phyloP scores from a whole-genome alignment of 1,140 invertebrate genomes.

The Belonocnema kinseyi region DNA sequence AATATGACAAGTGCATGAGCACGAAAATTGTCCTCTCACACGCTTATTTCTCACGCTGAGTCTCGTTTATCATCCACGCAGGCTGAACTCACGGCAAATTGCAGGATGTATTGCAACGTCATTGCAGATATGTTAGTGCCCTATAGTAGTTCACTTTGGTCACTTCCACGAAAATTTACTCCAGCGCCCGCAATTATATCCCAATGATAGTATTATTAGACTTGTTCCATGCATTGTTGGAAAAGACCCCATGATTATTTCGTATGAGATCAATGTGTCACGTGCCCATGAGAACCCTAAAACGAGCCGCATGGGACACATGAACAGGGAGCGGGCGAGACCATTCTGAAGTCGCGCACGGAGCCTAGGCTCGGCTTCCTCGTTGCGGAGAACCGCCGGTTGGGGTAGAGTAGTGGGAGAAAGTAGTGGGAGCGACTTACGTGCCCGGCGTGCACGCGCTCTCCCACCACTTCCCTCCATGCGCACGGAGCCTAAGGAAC shows the following conservation, averaged over 20 bases:
- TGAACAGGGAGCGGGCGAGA: too few species aligned
- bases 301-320: too few species aligned
- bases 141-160: neutral
- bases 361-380: too few species aligned
- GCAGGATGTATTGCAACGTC: neutral
- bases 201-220: neutral
- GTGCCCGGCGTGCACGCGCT: too few species aligned
- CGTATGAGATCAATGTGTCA: neutral
- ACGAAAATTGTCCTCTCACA: slow-evolving; percentile 6
- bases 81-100: slow-evolving; percentile 2
- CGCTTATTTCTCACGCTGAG: neutral
- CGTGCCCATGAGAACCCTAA: too few species aligned
- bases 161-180: neutral
- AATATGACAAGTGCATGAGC: neutral
- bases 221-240: neutral
- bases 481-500: too few species aligned
- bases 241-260: neutral
- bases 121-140: neutral
- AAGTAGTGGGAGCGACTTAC: too few species aligned
- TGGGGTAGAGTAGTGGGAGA: too few species aligned
- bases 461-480: too few species aligned
- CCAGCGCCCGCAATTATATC: neutral
- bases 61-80: slow-evolving; percentile 9
- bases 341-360: too few species aligned
- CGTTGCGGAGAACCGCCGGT: too few species aligned